A percentile compares a stretch with the other conserved stretches of the same genome.
These are phyloP conservation scores for Hyles lineata DNA, from an alignment of 2,888 invertebrate genomes.

Conservation along the genomic window DNA sequence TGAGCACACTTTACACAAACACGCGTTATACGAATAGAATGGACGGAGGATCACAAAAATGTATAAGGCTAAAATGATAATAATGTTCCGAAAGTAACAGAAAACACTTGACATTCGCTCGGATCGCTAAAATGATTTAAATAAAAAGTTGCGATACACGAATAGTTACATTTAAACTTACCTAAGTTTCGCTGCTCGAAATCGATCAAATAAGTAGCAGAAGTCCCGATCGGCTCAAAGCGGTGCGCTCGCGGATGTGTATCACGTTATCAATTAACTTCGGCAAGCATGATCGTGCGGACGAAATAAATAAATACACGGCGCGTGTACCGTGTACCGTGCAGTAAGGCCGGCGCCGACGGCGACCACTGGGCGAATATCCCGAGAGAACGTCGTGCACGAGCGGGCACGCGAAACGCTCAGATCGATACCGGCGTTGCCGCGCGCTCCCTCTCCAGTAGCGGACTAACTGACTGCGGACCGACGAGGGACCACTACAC, in stretches of 20 bases:
- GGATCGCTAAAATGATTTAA: slow-evolving; percentile 37
- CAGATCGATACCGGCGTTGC: slow-evolving; percentile 77
- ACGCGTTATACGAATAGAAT: slow-evolving; percentile 37
- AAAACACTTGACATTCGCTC: slow-evolving; percentile 47
- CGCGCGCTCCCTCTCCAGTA: slow-evolving; percentile 74
- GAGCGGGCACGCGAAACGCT: slow-evolving; percentile 72
- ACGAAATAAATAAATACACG: slow-evolving; percentile 66
- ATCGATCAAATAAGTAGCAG: slow-evolving; percentile 55
- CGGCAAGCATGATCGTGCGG: slow-evolving; percentile 76
- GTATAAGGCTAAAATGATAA: slow-evolving; percentile 34
- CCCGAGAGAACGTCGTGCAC: slow-evolving; percentile 77
- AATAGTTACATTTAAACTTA: slow-evolving; percentile 47
- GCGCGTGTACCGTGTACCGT: slow-evolving; percentile 80
- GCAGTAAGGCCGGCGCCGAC: slow-evolving; percentile 81
- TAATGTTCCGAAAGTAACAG: slow-evolving; percentile 31
- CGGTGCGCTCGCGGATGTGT: slow-evolving; percentile 60
- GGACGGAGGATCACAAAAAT: slow-evolving; percentile 38
- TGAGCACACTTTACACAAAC: slow-evolving; percentile 60
- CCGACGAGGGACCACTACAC: slow-evolving; percentile 43
- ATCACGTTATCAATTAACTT: slow-evolving; percentile 73
- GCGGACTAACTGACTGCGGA: slow-evolving; percentile 58
- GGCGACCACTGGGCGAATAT: slow-evolving; percentile 80
- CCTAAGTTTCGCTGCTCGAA: slow-evolving; percentile 52
- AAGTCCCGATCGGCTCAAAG: slow-evolving; percentile 48
- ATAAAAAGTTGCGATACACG: slow-evolving; percentile 35